A percentile compares a stretch with the other conserved stretches of the same genome.
phyloP scores from a whole-genome alignment of 2,113 vertebrate genomes.

The Neodon shergylaensis region DNA sequence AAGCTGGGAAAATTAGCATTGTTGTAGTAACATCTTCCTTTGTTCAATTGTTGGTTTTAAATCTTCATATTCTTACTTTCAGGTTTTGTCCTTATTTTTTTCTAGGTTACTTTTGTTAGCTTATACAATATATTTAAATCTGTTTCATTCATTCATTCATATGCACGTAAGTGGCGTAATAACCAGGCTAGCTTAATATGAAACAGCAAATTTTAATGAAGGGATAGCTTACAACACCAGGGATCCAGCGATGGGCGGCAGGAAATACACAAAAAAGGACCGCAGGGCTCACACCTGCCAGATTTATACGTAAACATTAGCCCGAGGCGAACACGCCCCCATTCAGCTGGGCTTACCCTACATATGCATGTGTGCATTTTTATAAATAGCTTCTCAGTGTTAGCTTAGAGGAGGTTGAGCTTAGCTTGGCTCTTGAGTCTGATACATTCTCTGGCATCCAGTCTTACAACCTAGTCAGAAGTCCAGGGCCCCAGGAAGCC shows the following conservation, averaged over 20 bases:
- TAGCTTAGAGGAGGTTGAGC: not conserved
- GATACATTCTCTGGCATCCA: not conserved
- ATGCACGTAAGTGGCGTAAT: too few species aligned
- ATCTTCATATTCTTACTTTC: not conserved
- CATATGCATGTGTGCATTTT: not conserved
- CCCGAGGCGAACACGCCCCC: too few species aligned
- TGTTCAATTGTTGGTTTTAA: not conserved
- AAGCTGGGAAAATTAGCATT: not conserved
- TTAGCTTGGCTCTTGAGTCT: constrained; percentile 11
- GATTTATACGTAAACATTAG: too few species aligned
- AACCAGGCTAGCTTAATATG: too few species aligned
- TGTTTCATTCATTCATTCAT: not conserved
- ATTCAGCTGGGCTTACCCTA: too few species aligned
- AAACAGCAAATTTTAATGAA: too few species aligned
- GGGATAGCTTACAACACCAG: too few species aligned
- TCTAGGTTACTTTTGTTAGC: not conserved
- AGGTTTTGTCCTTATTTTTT: not conserved
- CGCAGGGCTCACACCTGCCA: too few species aligned
- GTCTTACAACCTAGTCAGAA: not conserved
- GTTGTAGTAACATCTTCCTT: not conserved
- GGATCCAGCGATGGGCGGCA: too few species aligned
- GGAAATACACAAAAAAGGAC: too few species aligned
- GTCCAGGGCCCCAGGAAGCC: not conserved
- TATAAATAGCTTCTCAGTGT: too few species aligned
- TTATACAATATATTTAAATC: not conserved